These are phyloP conservation scores for Littorina saxatilis DNA, from an alignment of 1,140 invertebrate species.

Conservation along the genomic window DNA sequence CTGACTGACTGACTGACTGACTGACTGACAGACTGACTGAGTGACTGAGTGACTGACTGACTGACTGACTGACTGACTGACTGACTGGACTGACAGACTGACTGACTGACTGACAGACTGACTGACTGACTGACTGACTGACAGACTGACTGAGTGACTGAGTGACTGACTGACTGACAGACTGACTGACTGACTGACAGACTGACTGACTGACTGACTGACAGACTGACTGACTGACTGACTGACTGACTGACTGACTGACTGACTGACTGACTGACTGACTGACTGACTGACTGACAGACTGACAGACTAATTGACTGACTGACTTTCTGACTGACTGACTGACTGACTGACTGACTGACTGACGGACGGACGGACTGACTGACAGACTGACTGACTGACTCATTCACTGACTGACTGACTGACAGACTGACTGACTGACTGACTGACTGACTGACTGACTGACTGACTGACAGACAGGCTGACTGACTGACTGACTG, in stretches of 20 bases:
- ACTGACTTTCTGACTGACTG: constrained; percentile 55
- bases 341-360: constrained; percentile 56
- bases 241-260: constrained; percentile 59
- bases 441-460: constrained; percentile 57
- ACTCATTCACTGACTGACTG: no score
- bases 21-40: constrained; percentile 55
- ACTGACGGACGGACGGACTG: constrained; percentile 54
- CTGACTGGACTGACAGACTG: constrained; percentile 59
- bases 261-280: constrained; percentile 58
- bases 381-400: constrained; percentile 55
- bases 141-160: constrained; percentile 55
- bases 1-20: constrained; percentile 54
- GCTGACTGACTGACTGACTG: constrained; percentile 56
- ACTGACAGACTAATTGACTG: constrained; percentile 54
- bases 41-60: constrained; percentile 56
- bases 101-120: no score
- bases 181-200: constrained; percentile 54
- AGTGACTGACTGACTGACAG: constrained; percentile 53
- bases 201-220: constrained; percentile 60
- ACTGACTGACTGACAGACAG: constrained; percentile 58
- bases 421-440: constrained; percentile 54
- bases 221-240: constrained; percentile 60
- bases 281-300: constrained; percentile 58
- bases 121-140: constrained; percentile 52
- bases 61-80: constrained; percentile 56